Percentiles rank a stretch among this genome's conserved stretches.
Evolutionary conservation across 2,888 invertebrate genomes (phyloP).

Genomic region (Heliconius ethilla): DNA sequence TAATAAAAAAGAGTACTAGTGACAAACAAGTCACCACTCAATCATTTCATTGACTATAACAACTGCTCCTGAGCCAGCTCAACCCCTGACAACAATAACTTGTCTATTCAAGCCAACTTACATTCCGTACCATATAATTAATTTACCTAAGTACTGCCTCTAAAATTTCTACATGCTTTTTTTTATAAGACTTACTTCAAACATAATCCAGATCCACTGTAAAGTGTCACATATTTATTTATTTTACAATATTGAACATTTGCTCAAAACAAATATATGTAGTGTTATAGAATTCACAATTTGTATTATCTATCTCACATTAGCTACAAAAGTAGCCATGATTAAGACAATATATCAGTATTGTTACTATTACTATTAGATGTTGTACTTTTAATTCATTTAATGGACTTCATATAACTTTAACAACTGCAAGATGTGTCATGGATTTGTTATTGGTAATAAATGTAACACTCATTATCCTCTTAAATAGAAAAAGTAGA

Average conservation of each 20-base stretch:
- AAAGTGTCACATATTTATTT: slow-evolving; percentile 30
- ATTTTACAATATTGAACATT: slow-evolving; percentile 12
- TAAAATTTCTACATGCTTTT: slow-evolving; percentile 40
- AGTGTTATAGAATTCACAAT: slow-evolving; percentile 21
- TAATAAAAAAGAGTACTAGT: slow-evolving; percentile 34
- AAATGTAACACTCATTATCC: not conserved
- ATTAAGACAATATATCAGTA: slow-evolving; percentile 17
- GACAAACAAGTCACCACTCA: slow-evolving; percentile 42
- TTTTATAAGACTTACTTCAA: slow-evolving; percentile 25
- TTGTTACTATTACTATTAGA: slow-evolving; percentile 17
- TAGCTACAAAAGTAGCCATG: slow-evolving; percentile 35
- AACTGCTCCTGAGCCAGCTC: slow-evolving; percentile 41
- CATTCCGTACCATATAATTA: slow-evolving; percentile 50
- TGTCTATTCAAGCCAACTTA: slow-evolving; percentile 44
- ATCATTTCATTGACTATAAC: slow-evolving; percentile 38
- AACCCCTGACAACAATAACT: slow-evolving; percentile 45
- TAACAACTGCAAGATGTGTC: slow-evolving; percentile 32
- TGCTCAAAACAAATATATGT: slow-evolving; percentile 27
- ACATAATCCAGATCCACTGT: slow-evolving; percentile 27
- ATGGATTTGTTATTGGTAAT: slow-evolving; percentile 24
- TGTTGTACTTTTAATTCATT: slow-evolving; percentile 37
- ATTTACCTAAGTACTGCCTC: slow-evolving; percentile 65
- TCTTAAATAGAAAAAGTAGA: not conserved
- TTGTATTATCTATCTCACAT: slow-evolving; percentile 25
- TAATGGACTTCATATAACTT: slow-evolving; percentile 36